Evolutionary conservation across 2,888 invertebrate genomes (phyloP), one percentile per base, ranked within the genome.

Genomic region (Plebejus melissa): DNA sequence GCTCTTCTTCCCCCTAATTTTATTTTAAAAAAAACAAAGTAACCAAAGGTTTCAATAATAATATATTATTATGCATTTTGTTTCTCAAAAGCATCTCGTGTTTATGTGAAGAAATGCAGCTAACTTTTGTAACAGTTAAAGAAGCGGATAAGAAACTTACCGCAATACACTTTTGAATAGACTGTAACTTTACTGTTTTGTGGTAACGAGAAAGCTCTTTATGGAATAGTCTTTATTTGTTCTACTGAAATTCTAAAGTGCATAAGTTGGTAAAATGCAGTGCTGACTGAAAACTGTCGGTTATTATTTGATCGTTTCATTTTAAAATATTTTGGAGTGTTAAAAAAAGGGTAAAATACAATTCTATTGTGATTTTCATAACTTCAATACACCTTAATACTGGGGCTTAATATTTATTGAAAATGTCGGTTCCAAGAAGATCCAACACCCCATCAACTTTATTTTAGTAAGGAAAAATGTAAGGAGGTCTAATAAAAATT

Each of bases 161-260:
- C 57, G 57, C 74, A 60, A 38, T 58, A 38, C 46, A 32, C 58
- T 60, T 74, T 74, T 74, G 65, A 74, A 74, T 60, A 74, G 74
- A 60, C 74, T 60, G 16, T 65, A 57, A 74, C n/a, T n/a, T n/a
- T n/a, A n/a, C 74, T 74, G 60, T 46, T 74, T 58, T 72, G 72
- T 54, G 72, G 72, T 28, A 72, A 72, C 28, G 28, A 46, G 46
- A 72, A 54, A 50, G 50, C 46, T 72, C 28, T 50, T 72, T 50
- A 50, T 72, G 16, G 54, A 72, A 72, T 16, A 32, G 22, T 71
- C 22, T 71, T 41, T 46, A 71, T 70, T 70, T 71, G 46, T 71
- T 46, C 9, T 4, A 60, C 60, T 28, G 60, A 60, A 60, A 60
- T 60, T 2, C 28, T 60, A 9, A 28, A 60, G 60, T 60, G 9